Conservation (phyloP, 1,140 invertebrate species). For the Drosophila yakuba region DNA sequence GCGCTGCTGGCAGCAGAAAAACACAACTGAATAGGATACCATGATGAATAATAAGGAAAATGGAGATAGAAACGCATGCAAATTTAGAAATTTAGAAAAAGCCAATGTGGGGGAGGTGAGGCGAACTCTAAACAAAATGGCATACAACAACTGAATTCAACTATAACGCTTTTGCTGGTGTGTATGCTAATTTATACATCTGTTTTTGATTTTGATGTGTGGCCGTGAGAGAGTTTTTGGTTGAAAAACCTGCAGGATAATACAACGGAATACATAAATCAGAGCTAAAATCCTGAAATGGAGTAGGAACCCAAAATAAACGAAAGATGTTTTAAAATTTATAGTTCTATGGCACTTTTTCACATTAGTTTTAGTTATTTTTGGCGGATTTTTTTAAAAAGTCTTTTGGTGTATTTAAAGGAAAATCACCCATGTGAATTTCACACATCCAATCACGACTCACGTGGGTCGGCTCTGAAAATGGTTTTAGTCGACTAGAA, state of each 20-base stretch:
- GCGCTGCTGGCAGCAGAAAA: conserved; percentile 43
- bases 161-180: conserved; percentile 28
- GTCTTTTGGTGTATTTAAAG: background rate
- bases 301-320: background rate
- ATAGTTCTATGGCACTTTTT: background rate
- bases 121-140: conserved; percentile 45
- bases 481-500: conserved; percentile 19
- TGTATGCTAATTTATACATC: conserved; percentile 40
- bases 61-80: conserved; percentile 42
- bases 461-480: conserved; percentile 8
- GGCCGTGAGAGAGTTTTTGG: conserved; percentile 19
- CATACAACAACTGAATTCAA: conserved; percentile 48
- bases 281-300: background rate
- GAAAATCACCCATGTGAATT: background rate
- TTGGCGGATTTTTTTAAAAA: too few species aligned
- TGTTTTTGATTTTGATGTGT: conserved; percentile 40
- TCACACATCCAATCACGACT: conserved; percentile 8
- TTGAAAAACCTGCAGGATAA: conserved; percentile 3
- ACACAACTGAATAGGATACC: conserved; percentile 21
- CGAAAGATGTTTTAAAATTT: background rate
- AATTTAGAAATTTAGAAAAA: conserved; percentile 26
- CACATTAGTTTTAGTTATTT: too few species aligned
- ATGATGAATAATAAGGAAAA: conserved; percentile 45
- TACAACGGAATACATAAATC: conserved; percentile 3
- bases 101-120: background rate